Evolutionary conservation across 2,888 invertebrate genomes (phyloP).

Genomic region (Andrena flavipes): DNA sequence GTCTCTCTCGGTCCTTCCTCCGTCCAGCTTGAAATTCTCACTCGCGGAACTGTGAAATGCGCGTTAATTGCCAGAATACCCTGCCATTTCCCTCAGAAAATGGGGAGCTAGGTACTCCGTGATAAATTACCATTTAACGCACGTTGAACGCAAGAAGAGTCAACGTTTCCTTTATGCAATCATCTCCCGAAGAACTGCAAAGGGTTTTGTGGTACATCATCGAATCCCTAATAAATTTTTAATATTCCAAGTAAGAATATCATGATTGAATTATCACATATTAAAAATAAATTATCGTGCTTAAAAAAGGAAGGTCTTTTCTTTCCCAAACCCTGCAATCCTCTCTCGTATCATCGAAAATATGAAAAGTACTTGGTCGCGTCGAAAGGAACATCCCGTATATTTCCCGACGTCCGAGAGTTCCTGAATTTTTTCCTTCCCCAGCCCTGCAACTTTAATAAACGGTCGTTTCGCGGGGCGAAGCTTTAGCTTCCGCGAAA

Average conservation of each 20-base stretch:
- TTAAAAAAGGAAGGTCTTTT: too few relatives aligned
- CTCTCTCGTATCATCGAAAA: too few relatives aligned
- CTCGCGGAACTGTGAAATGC: not conserved
- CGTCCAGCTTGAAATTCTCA: not conserved
- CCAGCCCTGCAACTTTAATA: constrained; percentile 21
- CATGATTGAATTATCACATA: too few relatives aligned
- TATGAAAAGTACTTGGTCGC: too few relatives aligned
- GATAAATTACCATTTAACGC: constrained; percentile 57
- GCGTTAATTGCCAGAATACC: constrained; percentile 43
- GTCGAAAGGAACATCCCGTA: not conserved
- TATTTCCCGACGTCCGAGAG: not conserved
- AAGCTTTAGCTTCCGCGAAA: constrained; percentile 11
- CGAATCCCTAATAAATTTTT: not conserved
- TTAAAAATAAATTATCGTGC: too few relatives aligned
- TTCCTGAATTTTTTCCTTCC: constrained; percentile 3
- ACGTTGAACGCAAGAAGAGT: constrained; percentile 16
- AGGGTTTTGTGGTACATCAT: not conserved
- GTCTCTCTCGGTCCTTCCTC: not conserved
- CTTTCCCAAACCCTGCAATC: not conserved
- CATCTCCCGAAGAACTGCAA: not conserved
- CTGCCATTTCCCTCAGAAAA: constrained; percentile 3
- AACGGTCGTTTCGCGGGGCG: constrained; percentile 3
- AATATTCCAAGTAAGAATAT: not conserved
- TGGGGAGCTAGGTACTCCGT: constrained; percentile 18
- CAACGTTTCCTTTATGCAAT: constrained; percentile 23